phyloP scores from a whole-genome alignment of 2,888 invertebrate species.

The Hyppa rectilinea region DNA sequence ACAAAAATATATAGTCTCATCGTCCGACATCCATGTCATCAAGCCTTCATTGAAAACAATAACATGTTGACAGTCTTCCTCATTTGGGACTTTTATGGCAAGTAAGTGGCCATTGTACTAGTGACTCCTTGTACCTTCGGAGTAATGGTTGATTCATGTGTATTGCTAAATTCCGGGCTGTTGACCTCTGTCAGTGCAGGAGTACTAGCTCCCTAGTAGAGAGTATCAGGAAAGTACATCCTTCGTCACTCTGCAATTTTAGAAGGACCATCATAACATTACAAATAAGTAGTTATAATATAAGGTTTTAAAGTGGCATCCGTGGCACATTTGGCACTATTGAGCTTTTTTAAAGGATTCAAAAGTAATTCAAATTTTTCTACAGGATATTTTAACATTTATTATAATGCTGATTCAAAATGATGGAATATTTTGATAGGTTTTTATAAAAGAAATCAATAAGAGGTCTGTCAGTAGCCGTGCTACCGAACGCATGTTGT shows the following conservation, averaged over 20 bases:
- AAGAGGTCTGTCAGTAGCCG: too few species aligned
- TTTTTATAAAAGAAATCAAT: too few species aligned
- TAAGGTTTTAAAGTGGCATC: too few species aligned
- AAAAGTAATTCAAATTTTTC: too few species aligned
- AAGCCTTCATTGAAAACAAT: constrained; percentile 52
- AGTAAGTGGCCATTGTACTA: constrained; percentile 50
- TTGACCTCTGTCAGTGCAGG: constrained; percentile 18
- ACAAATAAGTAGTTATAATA: too few species aligned
- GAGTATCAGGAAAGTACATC: not conserved
- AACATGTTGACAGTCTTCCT: constrained; percentile 46
- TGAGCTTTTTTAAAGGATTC: too few species aligned
- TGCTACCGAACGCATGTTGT: too few species aligned
- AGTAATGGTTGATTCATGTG: constrained; percentile 37
- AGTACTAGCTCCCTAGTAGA: not conserved
- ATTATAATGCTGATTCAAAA: too few species aligned
- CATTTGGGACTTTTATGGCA: constrained; percentile 18
- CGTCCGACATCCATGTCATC: constrained; percentile 9
- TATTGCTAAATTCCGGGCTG: constrained; percentile 8
- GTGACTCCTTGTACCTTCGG: constrained; percentile 8
- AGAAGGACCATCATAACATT: not conserved
- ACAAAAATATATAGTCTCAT: constrained; percentile 4
- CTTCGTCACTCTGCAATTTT: not conserved
- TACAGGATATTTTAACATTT: too few species aligned
- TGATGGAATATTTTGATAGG: too few species aligned
- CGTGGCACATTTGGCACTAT: too few species aligned